A percentile compares a stretch with the other conserved stretches of the same genome.
Conservation (phyloP, 1,140 invertebrate species). For the Hyphantria cunea region DNA sequence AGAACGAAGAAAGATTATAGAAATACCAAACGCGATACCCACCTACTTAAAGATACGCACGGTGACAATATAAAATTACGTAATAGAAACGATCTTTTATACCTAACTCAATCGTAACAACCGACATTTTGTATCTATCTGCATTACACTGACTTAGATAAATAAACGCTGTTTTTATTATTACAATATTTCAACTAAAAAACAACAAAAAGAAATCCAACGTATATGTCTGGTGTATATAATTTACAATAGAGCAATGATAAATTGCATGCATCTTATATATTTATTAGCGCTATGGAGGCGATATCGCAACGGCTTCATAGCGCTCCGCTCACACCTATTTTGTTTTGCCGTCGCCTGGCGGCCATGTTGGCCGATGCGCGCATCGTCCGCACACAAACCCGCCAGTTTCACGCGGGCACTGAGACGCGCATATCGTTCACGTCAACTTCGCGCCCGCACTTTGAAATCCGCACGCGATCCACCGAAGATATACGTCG, state of each 20-base stretch:
- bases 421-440: conserved; percentile 46
- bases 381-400: conserved; percentile 36
- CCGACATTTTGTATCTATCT: conserved; percentile 27
- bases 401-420: conserved; percentile 75
- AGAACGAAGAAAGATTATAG: conserved; percentile 17
- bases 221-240: too few relatives aligned
- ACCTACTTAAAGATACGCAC: conserved; percentile 22
- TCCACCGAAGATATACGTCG: conserved; percentile 30
- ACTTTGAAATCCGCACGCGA: conserved; percentile 38
- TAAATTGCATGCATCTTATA: conserved; percentile 59
- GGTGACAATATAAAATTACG: conserved; percentile 11
- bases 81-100: conserved; percentile 6
- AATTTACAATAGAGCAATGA: conserved; percentile 21
- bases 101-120: conserved; percentile 22
- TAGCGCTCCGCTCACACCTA: conserved; percentile 48
- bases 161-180: background rate
- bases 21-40: conserved; percentile 9
- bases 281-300: conserved; percentile 71
- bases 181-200: background rate
- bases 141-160: conserved; percentile 18
- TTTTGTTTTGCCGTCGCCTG: conserved; percentile 54
- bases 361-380: conserved; percentile 55
- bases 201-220: background rate
- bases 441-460: conserved; percentile 42
- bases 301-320: conserved; percentile 53